Base-by-base conservation (phyloP, 92 coral and sea anemone genomes). In the Porites lobata region DNA sequence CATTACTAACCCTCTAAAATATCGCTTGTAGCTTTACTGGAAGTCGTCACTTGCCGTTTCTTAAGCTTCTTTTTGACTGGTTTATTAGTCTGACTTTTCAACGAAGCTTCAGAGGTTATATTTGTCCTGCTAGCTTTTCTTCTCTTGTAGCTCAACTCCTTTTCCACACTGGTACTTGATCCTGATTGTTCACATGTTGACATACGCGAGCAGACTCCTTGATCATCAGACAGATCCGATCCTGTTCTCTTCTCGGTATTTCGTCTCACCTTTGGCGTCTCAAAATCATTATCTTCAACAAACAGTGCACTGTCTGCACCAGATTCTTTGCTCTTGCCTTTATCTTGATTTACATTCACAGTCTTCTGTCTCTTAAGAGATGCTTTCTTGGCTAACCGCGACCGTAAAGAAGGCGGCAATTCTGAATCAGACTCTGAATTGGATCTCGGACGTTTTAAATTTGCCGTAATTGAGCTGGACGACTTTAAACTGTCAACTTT, bases 251-350 rank as follows among this genome's bases (percentile, higher is more conserved):
- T 84, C 19, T 52, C 87, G 1, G 8, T 65, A 53, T 50, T 84
- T 64, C 81, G 72, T 5, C 51, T 50, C 3, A 9, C 65, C n/a
- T 74, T 84, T 9, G 87, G 87, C 22, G 87, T 19, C 72, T 84
- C 87, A 26, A 84, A 84, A 52, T 84, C 87, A 10, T 75, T 73
- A 14, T 84, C 87, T 1, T 75, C 87, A 4, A 47, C 87, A 4
- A 19, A 17, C 9, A 1, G 24, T 8, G 21, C 78, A 17, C 24
- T 9, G 65, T 14, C 69, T 8, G 61, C 19, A 19, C 20, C 58
- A 4, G 66, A 10, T 22, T 24, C 76, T 24, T 52, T 80, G 20
- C 50, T 51, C 26, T n/a, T 20, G 50, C 7, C 63, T 79, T 1
- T 7, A 53, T 5, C 32, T 57, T 38, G 21, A 9, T 32, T 50